Conservation (phyloP, 2,888 invertebrate species). For the Terebella lapidaria region DNA sequence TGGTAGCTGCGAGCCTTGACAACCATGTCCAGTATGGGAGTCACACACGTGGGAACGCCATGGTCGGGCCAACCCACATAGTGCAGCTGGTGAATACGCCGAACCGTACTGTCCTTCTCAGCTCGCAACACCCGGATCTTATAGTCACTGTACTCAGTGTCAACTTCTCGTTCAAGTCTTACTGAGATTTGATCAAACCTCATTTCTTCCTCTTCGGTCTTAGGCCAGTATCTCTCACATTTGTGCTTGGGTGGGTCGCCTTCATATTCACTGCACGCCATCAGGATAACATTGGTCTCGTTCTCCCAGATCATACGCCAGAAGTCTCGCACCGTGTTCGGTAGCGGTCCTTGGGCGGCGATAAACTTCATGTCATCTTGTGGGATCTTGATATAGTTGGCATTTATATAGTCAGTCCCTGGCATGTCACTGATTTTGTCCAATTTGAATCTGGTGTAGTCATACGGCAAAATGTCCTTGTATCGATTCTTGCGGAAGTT, state of each 20-base stretch:
- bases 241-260: neutral
- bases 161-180: neutral
- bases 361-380: neutral
- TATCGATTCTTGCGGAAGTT: neutral
- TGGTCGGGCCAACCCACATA: slow-evolving; percentile 1
- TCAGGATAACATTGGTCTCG: neutral
- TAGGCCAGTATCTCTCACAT: neutral
- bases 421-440: neutral
- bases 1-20: neutral
- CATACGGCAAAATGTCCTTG: neutral
- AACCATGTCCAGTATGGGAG: neutral
- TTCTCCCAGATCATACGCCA: slow-evolving; percentile 1
- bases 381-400: neutral
- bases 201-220: neutral
- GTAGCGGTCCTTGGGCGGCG: neutral
- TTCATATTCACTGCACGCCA: neutral
- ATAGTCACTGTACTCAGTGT: neutral
- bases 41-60: neutral
- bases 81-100: neutral
- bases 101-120: neutral
- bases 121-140: neutral
- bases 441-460: neutral
- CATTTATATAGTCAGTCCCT: neutral
- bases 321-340: neutral
- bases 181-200: neutral